These are phyloP conservation scores for Craterocephalus amniculus DNA, from an alignment of 2,797 vertebrate genomes.

Conservation along the genomic window DNA sequence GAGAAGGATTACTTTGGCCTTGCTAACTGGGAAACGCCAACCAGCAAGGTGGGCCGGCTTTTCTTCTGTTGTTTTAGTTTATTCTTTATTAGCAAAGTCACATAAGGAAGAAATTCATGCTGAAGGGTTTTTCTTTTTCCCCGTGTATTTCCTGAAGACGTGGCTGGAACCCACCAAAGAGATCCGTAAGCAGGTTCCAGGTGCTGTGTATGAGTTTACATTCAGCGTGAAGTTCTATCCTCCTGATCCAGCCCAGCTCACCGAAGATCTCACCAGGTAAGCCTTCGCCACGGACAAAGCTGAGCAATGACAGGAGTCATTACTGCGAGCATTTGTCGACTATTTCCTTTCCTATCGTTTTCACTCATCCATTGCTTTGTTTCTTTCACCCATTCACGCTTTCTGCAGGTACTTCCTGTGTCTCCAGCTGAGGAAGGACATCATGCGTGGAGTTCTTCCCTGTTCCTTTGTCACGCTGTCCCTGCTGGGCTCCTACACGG, in stretches of 20 bases:
- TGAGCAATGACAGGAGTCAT: neutral
- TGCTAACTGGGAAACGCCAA: slow-evolving; percentile 87
- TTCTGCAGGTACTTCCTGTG: slow-evolving; percentile 91
- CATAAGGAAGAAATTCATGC: neutral
- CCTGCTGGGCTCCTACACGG: slow-evolving; percentile 92
- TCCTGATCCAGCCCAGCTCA: slow-evolving; percentile 92
- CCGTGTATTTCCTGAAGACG: slow-evolving; percentile 75
- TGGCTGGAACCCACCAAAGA: slow-evolving; percentile 96
- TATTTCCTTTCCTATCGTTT: neutral
- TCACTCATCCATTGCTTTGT: neutral
- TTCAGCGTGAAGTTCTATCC: slow-evolving; percentile 98
- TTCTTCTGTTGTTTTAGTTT: neutral
- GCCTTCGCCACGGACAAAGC: neutral
- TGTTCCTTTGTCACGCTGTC: slow-evolving; percentile 96
- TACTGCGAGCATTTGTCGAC: neutral
- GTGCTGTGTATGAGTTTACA: slow-evolving; percentile 91
- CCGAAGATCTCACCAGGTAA: slow-evolving; percentile 97
- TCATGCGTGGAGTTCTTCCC: slow-evolving; percentile 88
- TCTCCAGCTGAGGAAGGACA: slow-evolving; percentile 95
- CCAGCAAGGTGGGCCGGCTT: slow-evolving; percentile 83
- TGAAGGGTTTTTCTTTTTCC: neutral
- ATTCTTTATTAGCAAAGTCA: neutral
- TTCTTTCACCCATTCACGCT: neutral
- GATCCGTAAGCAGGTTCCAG: slow-evolving; percentile 93
- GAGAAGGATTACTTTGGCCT: slow-evolving; percentile 97